Base-by-base conservation (phyloP, 2,797 vertebrate genomes). In the Falco columbarius region DNA sequence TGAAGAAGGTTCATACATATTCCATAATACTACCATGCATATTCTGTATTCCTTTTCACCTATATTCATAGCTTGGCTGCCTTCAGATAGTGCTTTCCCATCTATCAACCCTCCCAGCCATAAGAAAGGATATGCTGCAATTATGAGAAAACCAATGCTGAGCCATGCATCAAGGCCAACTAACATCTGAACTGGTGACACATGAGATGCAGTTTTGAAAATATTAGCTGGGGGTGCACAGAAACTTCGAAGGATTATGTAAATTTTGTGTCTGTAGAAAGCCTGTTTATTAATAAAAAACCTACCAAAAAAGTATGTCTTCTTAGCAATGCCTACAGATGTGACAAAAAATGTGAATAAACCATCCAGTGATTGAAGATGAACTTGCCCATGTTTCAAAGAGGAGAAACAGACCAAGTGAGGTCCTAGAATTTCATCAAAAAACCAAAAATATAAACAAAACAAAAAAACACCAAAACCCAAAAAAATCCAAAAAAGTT, bases 361-460 rank as follows among this genome's bases (percentile, higher is more conserved):
- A 54, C 3, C 5, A 16, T 17, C 16, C 29, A 15, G 30, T 54
- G 20, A 26, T 19, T 54, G 32, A 63, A 70, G 24, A 65, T 44
- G 16, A 67, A 55, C 29, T 59, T 59, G 7, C 5, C 3, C 4
- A 2, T n/a, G 4, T 77, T 88, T 67, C n/a, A 65, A 73, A 85
- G 34, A 77, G 7, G 15, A 86, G 11, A 81, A 86, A 61, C 6
- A 55, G 22, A 34, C 19, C 54, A 70, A 63, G 49, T 23, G 6
- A 47, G 3, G 19, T 52, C 30, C 16, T 67, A 6, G 2, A 74
- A 74, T 56, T 36, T 21, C 1, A 6, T 26, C 3, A 0, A 7
- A 4, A 36, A 27, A 42, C 2, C 40, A 42, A 42, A 42, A 58
- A 40, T 14, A 40, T 40, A 40, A 40, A 40, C 38, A 40, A 40